Evolutionary conservation across 2,113 vertebrate species (phyloP).

Genomic region (Nyctereutes procyonoides): DNA sequence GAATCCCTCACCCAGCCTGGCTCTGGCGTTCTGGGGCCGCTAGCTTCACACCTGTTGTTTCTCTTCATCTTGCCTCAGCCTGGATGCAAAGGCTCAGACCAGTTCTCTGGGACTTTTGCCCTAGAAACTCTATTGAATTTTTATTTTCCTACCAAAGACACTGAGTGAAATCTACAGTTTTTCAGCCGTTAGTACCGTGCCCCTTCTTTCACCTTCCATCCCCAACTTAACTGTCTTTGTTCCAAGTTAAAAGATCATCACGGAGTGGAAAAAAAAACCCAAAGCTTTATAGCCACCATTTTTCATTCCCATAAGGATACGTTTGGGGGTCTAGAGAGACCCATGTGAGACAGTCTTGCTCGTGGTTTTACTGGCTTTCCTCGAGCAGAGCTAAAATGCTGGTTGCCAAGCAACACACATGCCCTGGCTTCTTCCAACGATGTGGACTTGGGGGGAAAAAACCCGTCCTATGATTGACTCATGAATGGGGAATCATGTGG

Average conservation of each 20-base stretch:
- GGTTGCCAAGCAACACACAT: conserved; percentile 37
- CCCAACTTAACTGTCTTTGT: background rate
- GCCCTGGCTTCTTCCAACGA: conserved; percentile 28
- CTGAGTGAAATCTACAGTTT: background rate
- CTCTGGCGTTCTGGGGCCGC: rapidly evolving
- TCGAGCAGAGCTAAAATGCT: conserved; percentile 17
- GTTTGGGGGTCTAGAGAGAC: conserved; percentile 30
- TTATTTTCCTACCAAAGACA: background rate
- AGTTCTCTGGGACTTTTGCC: background rate
- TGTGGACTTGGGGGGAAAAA: background rate
- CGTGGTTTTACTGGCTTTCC: conserved; percentile 39
- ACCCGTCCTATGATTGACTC: conserved; percentile 24
- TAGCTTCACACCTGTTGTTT: background rate
- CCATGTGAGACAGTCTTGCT: background rate
- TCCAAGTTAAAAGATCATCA: conserved; percentile 44
- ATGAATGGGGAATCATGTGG: background rate
- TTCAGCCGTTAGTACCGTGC: background rate
- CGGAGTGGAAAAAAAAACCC: background rate
- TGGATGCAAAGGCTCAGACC: background rate
- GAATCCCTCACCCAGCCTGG: background rate
- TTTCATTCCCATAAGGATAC: background rate
- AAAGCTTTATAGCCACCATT: conserved; percentile 23
- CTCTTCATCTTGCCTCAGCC: background rate
- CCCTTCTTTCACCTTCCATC: background rate
- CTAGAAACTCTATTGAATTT: background rate